A percentile compares a stretch with the other conserved stretches of the same genome.
Evolutionary conservation across 2,797 vertebrate species (phyloP).

Genomic region (Ataeniobius toweri): DNA sequence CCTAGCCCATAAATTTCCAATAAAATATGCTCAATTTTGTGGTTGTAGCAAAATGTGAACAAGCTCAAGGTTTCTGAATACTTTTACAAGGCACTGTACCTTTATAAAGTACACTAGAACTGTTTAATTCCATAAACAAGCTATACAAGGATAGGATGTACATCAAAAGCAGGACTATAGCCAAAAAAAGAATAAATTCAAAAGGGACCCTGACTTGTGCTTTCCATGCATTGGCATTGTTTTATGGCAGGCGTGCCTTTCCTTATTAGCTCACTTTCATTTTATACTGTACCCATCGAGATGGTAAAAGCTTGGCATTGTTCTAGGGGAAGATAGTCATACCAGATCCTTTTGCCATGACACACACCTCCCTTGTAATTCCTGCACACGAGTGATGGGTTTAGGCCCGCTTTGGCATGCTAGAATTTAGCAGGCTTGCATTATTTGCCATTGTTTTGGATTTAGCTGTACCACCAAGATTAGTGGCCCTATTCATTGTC

Average conservation of each 20-base stretch:
- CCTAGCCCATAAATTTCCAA: background rate
- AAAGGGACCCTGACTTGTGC: constrained; percentile 45
- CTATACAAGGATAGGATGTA: constrained; percentile 20
- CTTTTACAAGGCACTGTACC: background rate
- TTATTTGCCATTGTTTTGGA: constrained; percentile 83
- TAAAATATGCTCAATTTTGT: background rate
- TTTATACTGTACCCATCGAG: constrained; percentile 69
- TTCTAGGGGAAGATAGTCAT: constrained; percentile 71
- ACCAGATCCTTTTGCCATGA: constrained; percentile 79
- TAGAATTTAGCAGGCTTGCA: constrained; percentile 77
- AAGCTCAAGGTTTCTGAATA: background rate
- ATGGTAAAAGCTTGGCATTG: constrained; percentile 77
- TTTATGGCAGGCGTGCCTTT: constrained; percentile 64
- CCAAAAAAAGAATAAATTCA: constrained; percentile 52
- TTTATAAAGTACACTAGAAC: background rate
- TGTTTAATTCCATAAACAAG: constrained; percentile 1
- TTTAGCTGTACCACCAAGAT: constrained; percentile 86
- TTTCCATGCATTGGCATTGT: constrained; percentile 73
- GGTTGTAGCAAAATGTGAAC: background rate
- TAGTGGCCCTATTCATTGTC: constrained; percentile 83
- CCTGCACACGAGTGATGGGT: constrained; percentile 78
- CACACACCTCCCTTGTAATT: constrained; percentile 81
- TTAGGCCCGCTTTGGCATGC: constrained; percentile 79
- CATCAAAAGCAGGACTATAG: constrained; percentile 19
- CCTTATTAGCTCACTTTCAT: constrained; percentile 77